Percentiles rank a stretch among this genome's conserved stretches.
phyloP scores from a whole-genome alignment of 64 coral and sea anemone species.

The Montipora foliosa region DNA sequence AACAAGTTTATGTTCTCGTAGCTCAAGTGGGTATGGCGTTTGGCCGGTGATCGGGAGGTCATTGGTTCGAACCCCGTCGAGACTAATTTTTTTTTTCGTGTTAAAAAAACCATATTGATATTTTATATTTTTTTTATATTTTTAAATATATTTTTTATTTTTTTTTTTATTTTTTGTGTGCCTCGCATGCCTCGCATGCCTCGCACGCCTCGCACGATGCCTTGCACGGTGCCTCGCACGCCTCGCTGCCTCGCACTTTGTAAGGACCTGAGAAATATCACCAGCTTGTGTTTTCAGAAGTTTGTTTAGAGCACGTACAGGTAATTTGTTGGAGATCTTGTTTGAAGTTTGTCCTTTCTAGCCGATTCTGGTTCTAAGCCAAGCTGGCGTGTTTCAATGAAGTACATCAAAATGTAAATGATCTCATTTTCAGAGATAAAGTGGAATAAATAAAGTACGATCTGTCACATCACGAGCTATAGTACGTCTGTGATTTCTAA shows the following conservation, averaged over 20 bases:
- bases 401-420: no score
- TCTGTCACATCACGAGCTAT: no score
- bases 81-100: background rate
- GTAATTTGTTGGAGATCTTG: no score
- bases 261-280: background rate
- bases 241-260: conserved; percentile 10
- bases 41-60: conserved; percentile 6
- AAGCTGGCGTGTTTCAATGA: no score
- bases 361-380: no score
- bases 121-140: background rate
- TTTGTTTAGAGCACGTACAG: no score
- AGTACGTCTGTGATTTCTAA: no score
- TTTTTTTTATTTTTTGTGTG: conserved; percentile 21
- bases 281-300: no score
- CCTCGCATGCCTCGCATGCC: background rate
- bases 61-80: conserved; percentile 7
- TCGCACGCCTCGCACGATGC: background rate
- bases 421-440: no score
- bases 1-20: conserved; percentile 24
- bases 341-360: no score
- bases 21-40: conserved; percentile 5
- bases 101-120: background rate
- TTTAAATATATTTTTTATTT: conserved; percentile 7
- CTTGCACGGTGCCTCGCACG: background rate
- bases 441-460: no score